A percentile compares a stretch with the other conserved stretches of the same genome.
Evolutionary conservation across 2,888 invertebrate genomes (phyloP).

Genomic region (Sinohyriopsis cumingii): DNA sequence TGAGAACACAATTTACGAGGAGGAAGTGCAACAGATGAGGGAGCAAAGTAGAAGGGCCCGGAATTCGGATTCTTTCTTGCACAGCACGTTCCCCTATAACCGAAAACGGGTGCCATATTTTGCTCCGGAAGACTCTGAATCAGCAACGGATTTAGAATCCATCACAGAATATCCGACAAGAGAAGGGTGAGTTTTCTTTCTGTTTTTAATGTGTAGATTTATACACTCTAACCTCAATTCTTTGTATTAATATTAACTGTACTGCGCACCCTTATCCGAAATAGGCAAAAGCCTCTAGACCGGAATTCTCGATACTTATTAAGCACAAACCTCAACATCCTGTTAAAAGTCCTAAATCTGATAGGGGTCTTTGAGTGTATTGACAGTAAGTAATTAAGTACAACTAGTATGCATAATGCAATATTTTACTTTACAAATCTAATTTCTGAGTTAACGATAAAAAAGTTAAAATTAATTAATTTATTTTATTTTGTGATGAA

Average conservation of each 20-base stretch:
- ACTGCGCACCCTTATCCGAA: too few relatives aligned
- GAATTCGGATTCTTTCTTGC: constrained; percentile 36
- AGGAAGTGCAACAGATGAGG: constrained; percentile 39
- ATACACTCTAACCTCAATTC: background rate
- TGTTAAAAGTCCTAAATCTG: too few relatives aligned
- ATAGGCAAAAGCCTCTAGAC: too few relatives aligned
- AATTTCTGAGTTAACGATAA: too few relatives aligned
- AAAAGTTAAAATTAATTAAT: too few relatives aligned
- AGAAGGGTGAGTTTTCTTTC: constrained; percentile 26
- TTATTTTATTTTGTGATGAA: too few relatives aligned
- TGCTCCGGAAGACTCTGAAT: constrained; percentile 45
- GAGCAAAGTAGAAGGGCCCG: constrained; percentile 25
- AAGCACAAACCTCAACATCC: background rate
- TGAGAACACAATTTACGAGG: constrained; percentile 27
- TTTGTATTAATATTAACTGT: background rate
- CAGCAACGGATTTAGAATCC: constrained; percentile 52
- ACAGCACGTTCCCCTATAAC: constrained; percentile 2
- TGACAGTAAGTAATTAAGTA: too few relatives aligned
- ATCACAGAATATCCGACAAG: constrained; percentile 49
- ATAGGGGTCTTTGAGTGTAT: too few relatives aligned
- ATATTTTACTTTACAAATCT: too few relatives aligned
- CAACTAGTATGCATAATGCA: too few relatives aligned
- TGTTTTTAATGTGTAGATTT: background rate
- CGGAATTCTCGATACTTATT: too few relatives aligned
- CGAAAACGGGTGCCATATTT: constrained; percentile 34